phyloP scores from a whole-genome alignment of 2,113 vertebrate species.

The Oryzias melastigma region DNA sequence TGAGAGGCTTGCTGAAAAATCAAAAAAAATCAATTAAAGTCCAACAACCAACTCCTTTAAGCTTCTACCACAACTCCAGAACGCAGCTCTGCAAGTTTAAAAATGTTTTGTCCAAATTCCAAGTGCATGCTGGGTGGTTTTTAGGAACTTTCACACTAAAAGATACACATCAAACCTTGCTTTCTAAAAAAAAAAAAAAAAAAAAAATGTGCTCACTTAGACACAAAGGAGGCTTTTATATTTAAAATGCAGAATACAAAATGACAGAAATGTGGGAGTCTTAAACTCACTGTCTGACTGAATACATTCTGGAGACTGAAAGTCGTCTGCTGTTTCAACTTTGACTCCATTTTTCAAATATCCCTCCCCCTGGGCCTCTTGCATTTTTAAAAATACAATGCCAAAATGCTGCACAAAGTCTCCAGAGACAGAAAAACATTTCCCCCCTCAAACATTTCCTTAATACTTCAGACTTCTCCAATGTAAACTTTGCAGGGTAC shows the following conservation, averaged over 20 bases:
- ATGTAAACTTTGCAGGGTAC: no score
- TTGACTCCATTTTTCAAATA: slow-evolving; percentile 1
- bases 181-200: not conserved
- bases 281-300: no score
- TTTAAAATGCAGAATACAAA: no score
- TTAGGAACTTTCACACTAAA: not conserved
- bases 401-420: not conserved
- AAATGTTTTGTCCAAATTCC: not conserved
- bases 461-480: no score
- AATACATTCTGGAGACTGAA: not conserved
- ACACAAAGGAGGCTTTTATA: no score
- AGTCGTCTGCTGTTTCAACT: not conserved
- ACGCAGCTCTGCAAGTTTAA: not conserved
- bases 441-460: not conserved
- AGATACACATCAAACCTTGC: not conserved
- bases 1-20: no score
- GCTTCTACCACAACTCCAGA: not conserved
- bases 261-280: no score
- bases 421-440: slow-evolving; percentile 1
- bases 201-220: no score
- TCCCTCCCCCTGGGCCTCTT: not conserved
- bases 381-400: not conserved
- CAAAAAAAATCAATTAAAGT: not conserved
- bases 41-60: not conserved
- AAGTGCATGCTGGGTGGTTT: not conserved